These are phyloP conservation scores for Alitta virens DNA, from an alignment of 2,888 invertebrate genomes.

Conservation along the genomic window DNA sequence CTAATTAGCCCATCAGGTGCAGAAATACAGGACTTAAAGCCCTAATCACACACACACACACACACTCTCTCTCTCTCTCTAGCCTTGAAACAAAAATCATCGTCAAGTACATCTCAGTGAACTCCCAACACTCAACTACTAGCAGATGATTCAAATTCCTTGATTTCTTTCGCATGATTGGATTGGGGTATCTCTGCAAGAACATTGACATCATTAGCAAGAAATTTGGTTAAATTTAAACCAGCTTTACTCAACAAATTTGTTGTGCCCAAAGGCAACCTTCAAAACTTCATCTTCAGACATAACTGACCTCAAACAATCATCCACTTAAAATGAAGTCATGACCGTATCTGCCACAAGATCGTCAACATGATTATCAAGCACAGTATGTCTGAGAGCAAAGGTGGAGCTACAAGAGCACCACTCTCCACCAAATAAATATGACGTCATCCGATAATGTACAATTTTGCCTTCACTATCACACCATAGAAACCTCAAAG, in stretches of 20 bases:
- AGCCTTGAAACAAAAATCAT: constrained; percentile 6
- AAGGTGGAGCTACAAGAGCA: constrained; percentile 16
- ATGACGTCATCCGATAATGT: constrained; percentile 16
- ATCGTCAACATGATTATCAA: neutral
- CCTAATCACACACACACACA: no score
- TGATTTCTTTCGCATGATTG: constrained; percentile 18
- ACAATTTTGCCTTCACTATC: neutral
- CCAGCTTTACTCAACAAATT: constrained; percentile 20
- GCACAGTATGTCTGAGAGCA: constrained; percentile 8
- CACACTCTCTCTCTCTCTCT: no score
- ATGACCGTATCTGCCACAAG: constrained; percentile 21
- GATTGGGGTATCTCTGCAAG: constrained; percentile 23
- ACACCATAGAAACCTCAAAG: constrained; percentile 22
- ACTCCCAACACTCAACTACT: constrained; percentile 3
- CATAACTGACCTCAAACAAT: constrained; percentile 19
- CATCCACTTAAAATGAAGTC: constrained; percentile 27
- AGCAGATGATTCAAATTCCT: constrained; percentile 17
- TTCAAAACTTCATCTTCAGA: constrained; percentile 6
- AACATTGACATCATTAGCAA: constrained; percentile 24
- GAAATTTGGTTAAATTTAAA: constrained; percentile 27
- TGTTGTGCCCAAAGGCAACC: constrained; percentile 11
- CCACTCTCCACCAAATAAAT: constrained; percentile 14
- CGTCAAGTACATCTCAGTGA: neutral
- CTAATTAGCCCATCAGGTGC: no score
- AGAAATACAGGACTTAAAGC: no score